A percentile compares a stretch with the other conserved stretches of the same genome.
Conservation (phyloP, 2,888 invertebrate species). For the Machimus rusticus region DNA sequence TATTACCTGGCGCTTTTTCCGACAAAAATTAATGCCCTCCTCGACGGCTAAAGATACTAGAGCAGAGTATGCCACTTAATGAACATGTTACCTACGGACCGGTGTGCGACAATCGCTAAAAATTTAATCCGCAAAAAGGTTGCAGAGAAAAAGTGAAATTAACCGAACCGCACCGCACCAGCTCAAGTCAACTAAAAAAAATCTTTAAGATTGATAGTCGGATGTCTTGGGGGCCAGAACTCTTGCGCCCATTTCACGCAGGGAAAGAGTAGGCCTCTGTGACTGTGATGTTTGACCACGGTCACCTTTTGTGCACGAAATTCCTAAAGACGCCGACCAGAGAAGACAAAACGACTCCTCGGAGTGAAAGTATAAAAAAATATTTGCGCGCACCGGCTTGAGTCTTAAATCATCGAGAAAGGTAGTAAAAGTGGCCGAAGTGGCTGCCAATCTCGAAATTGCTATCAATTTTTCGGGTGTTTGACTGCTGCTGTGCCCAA, state of each 20-base stretch:
- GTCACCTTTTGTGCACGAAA: background rate
- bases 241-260: background rate
- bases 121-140: background rate
- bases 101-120: background rate
- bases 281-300: background rate
- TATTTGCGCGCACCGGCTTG: background rate
- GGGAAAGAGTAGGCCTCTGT: too few species aligned
- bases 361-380: conserved; percentile 25
- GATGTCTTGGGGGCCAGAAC: background rate
- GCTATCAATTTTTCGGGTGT: conserved; percentile 11
- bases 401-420: background rate
- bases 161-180: background rate
- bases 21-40: background rate
- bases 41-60: background rate
- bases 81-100: background rate
- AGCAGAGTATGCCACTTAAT: background rate
- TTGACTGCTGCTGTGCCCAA: background rate
- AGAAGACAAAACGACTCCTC: background rate
- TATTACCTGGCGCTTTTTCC: background rate
- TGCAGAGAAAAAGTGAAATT: background rate
- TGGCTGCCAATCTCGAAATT: background rate
- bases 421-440: conserved; percentile 14
- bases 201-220: background rate
- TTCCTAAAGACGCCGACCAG: background rate
- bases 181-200: background rate